Conservation (phyloP, 2,797 vertebrate species). For the Xiphorhynchus erythropygius region DNA sequence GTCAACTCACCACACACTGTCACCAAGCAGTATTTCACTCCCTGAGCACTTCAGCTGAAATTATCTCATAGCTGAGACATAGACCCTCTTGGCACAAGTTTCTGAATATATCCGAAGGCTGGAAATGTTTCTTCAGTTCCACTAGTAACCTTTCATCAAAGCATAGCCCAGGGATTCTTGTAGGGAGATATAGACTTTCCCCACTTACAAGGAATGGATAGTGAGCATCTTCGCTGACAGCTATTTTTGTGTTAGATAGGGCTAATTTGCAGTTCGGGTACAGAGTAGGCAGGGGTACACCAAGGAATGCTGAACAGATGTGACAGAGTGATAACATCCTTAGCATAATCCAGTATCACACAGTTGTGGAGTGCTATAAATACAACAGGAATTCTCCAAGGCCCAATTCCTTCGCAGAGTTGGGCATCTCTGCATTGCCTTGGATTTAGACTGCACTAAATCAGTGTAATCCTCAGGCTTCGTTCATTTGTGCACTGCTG, state of each 20-base stretch:
- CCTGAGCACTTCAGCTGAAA: not conserved
- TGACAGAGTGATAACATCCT: slow-evolving; percentile 20
- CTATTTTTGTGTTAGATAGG: not conserved
- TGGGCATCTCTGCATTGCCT: not conserved
- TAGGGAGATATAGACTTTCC: not conserved
- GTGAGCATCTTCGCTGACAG: not conserved
- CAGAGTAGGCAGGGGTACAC: slow-evolving; percentile 32
- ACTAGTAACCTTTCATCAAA: not conserved
- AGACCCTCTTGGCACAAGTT: not conserved
- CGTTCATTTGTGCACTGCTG: not conserved
- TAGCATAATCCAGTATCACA: not conserved
- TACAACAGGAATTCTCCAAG: slow-evolving; percentile 5
- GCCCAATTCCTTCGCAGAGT: not conserved
- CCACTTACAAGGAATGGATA: not conserved
- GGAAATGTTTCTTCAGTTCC: not conserved
- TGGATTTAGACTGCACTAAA: not conserved
- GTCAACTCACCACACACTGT: not conserved
- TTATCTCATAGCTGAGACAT: not conserved
- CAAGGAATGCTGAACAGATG: slow-evolving; percentile 21
- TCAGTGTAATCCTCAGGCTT: not conserved
- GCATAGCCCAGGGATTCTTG: not conserved
- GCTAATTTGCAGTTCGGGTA: not conserved
- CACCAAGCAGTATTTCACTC: not conserved
- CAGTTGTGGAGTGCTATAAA: not conserved
- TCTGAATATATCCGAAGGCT: not conserved